Evolutionary conservation across 2,797 vertebrate species (phyloP).

Genomic region (Pseudochromis fuscus): DNA sequence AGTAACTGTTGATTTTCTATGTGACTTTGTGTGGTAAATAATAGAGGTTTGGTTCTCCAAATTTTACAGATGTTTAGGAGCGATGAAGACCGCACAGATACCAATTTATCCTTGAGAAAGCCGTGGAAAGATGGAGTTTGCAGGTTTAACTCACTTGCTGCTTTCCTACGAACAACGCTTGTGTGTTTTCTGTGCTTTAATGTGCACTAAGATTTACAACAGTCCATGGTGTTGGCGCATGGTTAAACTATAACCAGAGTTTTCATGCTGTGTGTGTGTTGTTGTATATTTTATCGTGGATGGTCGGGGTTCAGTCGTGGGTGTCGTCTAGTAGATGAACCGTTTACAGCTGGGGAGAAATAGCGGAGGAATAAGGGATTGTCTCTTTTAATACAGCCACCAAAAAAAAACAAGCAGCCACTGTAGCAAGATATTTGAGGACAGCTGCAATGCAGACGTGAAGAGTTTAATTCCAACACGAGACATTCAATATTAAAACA

Average conservation of each 20-base stretch:
- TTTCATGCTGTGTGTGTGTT: conserved; percentile 68
- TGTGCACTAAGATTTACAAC: conserved; percentile 65
- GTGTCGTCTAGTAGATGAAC: conserved; percentile 49
- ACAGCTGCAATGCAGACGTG: conserved; percentile 31
- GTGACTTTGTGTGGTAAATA: conserved; percentile 54
- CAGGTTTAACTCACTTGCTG: conserved; percentile 65
- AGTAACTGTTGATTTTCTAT: conserved; percentile 58
- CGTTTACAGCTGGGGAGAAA: conserved; percentile 49
- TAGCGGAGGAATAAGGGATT: conserved; percentile 21
- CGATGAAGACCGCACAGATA: conserved; percentile 52
- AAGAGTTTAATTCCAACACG: conserved; percentile 64
- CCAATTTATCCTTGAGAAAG: conserved; percentile 43
- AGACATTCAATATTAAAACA: conserved; percentile 31
- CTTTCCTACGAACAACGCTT: conserved; percentile 67
- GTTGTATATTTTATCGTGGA: conserved; percentile 67
- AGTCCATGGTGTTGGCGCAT: conserved; percentile 58
- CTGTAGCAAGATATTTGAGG: conserved; percentile 61
- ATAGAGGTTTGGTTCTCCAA: conserved; percentile 37
- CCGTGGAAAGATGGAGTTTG: conserved; percentile 33
- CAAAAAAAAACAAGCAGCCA: conserved; percentile 70
- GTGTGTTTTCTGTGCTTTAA: conserved; percentile 68
- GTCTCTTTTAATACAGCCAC: conserved; percentile 60
- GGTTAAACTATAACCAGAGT: conserved; percentile 71
- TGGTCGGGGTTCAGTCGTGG: conserved; percentile 53
- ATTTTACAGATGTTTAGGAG: conserved; percentile 49